Percentiles rank a stretch among this genome's conserved stretches.
phyloP scores from a whole-genome alignment of 2,113 vertebrate species.

The Oreochromis spilurus region DNA sequence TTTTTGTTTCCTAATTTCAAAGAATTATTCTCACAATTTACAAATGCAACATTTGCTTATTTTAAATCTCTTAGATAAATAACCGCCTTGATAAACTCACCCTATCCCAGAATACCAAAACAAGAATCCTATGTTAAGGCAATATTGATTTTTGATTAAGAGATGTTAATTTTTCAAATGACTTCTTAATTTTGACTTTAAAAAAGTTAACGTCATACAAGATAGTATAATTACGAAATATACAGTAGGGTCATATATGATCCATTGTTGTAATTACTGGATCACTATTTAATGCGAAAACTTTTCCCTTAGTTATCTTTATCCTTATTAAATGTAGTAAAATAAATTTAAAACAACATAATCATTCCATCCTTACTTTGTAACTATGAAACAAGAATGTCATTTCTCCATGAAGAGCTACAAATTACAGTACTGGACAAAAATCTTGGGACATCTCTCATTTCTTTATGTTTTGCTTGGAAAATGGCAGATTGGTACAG shows the following conservation, averaged over 20 bases:
- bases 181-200: not conserved
- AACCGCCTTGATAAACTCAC: not conserved
- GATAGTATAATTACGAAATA: not conserved
- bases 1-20: not conserved
- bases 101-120: not conserved
- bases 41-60: not conserved
- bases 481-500: not conserved
- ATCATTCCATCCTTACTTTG: not conserved
- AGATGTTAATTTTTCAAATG: not conserved
- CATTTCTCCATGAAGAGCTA: not conserved
- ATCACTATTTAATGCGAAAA: not conserved
- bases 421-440: not conserved
- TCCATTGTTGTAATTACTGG: not conserved
- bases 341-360: not conserved
- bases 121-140: not conserved
- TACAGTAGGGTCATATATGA: not conserved
- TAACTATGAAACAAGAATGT: not conserved
- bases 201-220: not conserved
- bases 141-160: not conserved
- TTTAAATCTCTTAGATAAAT: not conserved
- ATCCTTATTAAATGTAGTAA: not conserved
- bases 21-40: not conserved
- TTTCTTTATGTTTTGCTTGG: not conserved
- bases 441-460: not conserved
- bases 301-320: not conserved